phyloP scores from a whole-genome alignment of 2,113 vertebrate genomes.

The Gasterosteus aculeatus region DNA sequence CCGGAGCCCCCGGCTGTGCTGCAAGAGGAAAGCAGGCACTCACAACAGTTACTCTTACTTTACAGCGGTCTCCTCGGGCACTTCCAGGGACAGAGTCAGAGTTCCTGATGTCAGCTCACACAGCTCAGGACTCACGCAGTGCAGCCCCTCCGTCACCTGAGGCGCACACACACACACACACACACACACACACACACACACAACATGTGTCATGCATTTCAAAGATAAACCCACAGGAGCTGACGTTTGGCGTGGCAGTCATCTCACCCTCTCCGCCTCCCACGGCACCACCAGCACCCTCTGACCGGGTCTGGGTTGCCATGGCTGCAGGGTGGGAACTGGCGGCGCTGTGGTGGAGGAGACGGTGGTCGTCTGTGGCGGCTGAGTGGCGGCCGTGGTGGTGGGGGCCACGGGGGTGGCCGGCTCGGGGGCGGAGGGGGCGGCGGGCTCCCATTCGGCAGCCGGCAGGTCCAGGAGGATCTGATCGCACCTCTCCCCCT shows the following conservation, averaged over 20 bases:
- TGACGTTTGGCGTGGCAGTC: neutral
- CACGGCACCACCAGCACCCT: constrained; percentile 89
- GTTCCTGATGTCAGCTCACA: constrained; percentile 89
- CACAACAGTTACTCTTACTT: constrained; percentile 85
- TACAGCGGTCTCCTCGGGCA: constrained; percentile 92
- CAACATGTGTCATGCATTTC: neutral
- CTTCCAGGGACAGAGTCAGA: constrained; percentile 88
- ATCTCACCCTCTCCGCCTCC: constrained; percentile 92
- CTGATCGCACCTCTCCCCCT: constrained; percentile 86
- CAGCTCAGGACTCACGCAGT: constrained; percentile 89
- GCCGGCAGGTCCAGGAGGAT: constrained; percentile 66
- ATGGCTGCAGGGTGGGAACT: constrained; percentile 82
- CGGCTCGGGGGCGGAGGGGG: constrained; percentile 67
- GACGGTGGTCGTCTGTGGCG: constrained; percentile 79
- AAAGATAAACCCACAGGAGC: constrained; percentile 1
- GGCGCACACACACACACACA: constrained; percentile 50
- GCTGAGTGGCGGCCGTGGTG: constrained; percentile 79
- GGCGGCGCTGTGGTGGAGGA: constrained; percentile 76
- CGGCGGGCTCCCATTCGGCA: constrained; percentile 75
- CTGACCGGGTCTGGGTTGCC: constrained; percentile 92
- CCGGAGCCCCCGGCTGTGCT: neutral
- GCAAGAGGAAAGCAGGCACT: neutral
- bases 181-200: constrained; percentile 30
- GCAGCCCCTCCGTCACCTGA: constrained; percentile 87
- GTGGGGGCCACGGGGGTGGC: constrained; percentile 77